Evolutionary conservation across 1,140 invertebrate genomes (phyloP).

Genomic region (Drosophila sechellia): DNA sequence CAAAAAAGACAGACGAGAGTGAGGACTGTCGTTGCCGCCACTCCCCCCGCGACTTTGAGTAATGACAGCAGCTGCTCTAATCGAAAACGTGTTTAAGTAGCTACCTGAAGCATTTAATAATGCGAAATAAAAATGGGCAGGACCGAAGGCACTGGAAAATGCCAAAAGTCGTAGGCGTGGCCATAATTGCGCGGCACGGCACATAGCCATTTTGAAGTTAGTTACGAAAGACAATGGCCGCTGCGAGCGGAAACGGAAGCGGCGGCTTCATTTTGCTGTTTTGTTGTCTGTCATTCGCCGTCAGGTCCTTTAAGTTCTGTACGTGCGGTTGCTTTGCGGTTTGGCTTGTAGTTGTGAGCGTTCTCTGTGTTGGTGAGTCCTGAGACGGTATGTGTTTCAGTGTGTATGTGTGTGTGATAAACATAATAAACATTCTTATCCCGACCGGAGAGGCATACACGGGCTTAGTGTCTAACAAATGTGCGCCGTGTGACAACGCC

Average conservation of each 20-base stretch:
- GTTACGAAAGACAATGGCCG: slow-evolving; percentile 52
- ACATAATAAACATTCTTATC: slow-evolving; percentile 78
- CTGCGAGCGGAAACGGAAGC: slow-evolving; percentile 11
- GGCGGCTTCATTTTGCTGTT: slow-evolving; percentile 56
- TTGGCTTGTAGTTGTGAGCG: slow-evolving; percentile 47
- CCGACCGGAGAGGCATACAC: slow-evolving; percentile 66
- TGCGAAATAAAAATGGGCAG: slow-evolving; percentile 52
- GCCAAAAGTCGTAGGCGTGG: slow-evolving; percentile 37
- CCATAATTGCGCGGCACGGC: slow-evolving; percentile 51
- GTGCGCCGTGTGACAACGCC: slow-evolving; percentile 75
- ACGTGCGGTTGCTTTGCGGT: slow-evolving; percentile 78
- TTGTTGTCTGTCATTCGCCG: slow-evolving; percentile 67
- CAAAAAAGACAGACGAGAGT: slow-evolving; percentile 34
- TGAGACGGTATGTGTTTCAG: slow-evolving; percentile 1
- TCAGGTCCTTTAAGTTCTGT: slow-evolving; percentile 64
- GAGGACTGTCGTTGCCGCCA: background rate
- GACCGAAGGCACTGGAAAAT: slow-evolving; percentile 26
- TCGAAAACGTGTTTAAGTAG: slow-evolving; percentile 84
- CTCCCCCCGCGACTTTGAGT: slow-evolving; percentile 43
- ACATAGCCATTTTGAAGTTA: slow-evolving; percentile 50
- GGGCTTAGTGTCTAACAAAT: slow-evolving; percentile 80
- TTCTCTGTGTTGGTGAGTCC: slow-evolving; percentile 3
- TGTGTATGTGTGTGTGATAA: slow-evolving; percentile 61
- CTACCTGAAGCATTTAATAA: slow-evolving; percentile 76
- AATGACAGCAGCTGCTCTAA: slow-evolving; percentile 73